A percentile compares a stretch with the other conserved stretches of the same genome.
Conservation (phyloP, 2,797 vertebrate genomes). For the Momotus momota region DNA sequence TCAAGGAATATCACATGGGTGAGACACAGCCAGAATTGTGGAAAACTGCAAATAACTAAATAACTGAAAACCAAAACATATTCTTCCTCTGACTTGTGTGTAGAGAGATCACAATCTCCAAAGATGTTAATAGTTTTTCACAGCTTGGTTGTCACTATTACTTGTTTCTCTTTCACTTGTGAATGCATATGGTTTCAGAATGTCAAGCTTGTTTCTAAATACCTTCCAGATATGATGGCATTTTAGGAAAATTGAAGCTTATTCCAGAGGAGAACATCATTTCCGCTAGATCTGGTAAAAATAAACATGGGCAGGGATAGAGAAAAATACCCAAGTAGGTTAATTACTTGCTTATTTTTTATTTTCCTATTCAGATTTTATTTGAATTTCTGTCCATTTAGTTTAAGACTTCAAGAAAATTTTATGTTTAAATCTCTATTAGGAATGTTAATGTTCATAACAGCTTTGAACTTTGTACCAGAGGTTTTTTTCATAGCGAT, state of each 20-base stretch:
- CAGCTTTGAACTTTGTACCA: neutral
- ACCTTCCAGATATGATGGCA: neutral
- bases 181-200: conserved; percentile 10
- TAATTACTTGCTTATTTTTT: neutral
- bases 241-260: neutral
- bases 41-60: neutral
- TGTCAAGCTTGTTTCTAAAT: neutral
- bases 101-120: neutral
- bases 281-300: neutral
- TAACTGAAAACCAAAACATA: neutral
- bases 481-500: neutral
- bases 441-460: neutral
- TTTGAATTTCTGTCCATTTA: neutral
- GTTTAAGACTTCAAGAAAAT: neutral
- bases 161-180: conserved; percentile 39
- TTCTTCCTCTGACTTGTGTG: neutral
- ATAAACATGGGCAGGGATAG: neutral
- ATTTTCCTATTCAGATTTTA: neutral
- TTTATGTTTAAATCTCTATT: neutral
- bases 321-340: neutral
- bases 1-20: neutral
- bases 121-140: conserved; percentile 27
- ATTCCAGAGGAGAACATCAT: neutral
- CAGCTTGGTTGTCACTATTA: conserved; percentile 23
- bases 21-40: neutral